phyloP scores from a whole-genome alignment of 2,888 invertebrate genomes.

The Microdon myrmicae region DNA sequence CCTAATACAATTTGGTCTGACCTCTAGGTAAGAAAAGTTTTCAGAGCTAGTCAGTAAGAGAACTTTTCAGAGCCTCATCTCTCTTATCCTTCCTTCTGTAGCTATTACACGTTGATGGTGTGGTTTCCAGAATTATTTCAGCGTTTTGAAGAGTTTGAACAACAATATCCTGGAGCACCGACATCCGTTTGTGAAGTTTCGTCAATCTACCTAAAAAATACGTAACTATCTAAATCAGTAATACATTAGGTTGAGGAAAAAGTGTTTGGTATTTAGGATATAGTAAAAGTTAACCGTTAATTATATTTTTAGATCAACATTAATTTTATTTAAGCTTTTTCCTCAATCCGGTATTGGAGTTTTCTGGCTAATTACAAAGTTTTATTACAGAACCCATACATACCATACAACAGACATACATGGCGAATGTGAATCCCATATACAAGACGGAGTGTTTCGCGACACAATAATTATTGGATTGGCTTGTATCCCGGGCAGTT shows the following conservation, averaged over 20 bases:
- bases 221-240: conserved; percentile 47
- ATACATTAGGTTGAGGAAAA: background rate
- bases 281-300: too few relatives aligned
- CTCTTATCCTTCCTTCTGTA: conserved; percentile 63
- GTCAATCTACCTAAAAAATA: conserved; percentile 69
- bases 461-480: conserved; percentile 83
- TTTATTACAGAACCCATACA: too few relatives aligned
- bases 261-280: too few relatives aligned
- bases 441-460: conserved; percentile 76
- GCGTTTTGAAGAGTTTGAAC: conserved; percentile 82
- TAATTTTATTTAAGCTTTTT: too few relatives aligned
- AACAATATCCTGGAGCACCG: conserved; percentile 72
- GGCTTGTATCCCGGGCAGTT: conserved; percentile 82
- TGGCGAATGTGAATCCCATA: conserved; percentile 70
- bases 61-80: conserved; percentile 11
- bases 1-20: conserved; percentile 84
- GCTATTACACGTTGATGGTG: conserved; percentile 90
- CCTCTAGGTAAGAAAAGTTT: conserved; percentile 71
- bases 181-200: conserved; percentile 84
- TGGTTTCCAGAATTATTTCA: conserved; percentile 92
- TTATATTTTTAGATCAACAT: too few relatives aligned
- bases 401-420: conserved; percentile 7
- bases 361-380: too few relatives aligned
- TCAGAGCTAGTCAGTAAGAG: background rate
- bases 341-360: too few relatives aligned